Evolutionary conservation across 2,888 invertebrate genomes (phyloP), one percentile per base, ranked within the genome.

Genomic region (Tortrix viridana): DNA sequence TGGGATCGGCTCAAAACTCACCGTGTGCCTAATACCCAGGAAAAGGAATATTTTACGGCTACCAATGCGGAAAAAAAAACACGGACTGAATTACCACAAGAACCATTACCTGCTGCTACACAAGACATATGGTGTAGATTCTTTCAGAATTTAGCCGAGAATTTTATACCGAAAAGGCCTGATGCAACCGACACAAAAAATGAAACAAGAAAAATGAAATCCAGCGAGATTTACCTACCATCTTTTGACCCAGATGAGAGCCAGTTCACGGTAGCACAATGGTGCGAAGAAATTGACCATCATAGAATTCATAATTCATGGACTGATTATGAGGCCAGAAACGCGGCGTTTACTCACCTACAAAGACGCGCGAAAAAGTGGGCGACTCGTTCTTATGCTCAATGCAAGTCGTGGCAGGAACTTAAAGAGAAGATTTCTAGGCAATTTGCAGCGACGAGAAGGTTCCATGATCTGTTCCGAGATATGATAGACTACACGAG

Each of bases 211-310:
- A 53, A 53, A 53, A 20, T 53, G 37, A 49, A 50, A 26, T 19
- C 18, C 2, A 54, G 50, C 20, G 66, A 62, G 3, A 20, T 66
- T 55, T 66, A 62, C 49, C 4, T 66, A 54, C 66, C 69, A 9
- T 19, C 67, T 4, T 67, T 69, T 58, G 67, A 68, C 46, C 68
- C 66, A 20, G 68, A 70, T 48, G 65, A 67, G 18, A 62, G 68
- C 61, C 43, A 69, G 41, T 67, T 67, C 26, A 68, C 68, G 9
- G 65, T 59, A n/a, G 59, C 48, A 1, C 68, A 69, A 38, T 69
- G 69, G 68, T 69, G 68, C 48, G 67, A 69, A 9, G 68, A 69
- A 47, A 58, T 69, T 14, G 68, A 69, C 23, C n/a, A 63, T 22
- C 67, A 67, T 16, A 18, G 38, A 7, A 26, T 23, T 22, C 20